Evolutionary conservation across 2,113 vertebrate species (phyloP), one percentile per base, ranked within the genome.

Genomic region (Perca fluviatilis): DNA sequence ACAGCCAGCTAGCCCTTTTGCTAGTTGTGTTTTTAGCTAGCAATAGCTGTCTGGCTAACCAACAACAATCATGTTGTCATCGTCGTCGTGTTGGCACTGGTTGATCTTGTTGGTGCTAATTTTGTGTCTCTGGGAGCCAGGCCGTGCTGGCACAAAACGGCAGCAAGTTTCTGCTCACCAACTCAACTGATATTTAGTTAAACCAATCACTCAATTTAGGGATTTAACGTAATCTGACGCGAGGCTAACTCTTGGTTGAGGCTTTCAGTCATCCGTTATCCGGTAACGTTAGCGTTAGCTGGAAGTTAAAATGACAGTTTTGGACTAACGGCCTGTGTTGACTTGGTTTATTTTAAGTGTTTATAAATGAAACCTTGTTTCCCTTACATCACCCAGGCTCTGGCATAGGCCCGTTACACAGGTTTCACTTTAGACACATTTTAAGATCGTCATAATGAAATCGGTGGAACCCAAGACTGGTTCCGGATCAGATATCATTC

Each of bases 31-130:
- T 69, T 81, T 54, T 75, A 74, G 83, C 79, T 87, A 78, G 80
- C 75, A 12, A 0, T 78, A 82, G 84, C 78, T 36, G 11, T 9
- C 27, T 25, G 63, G 86, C 83, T 81, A 85, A 81, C 66, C 43
- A 79, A 77, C 67, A 90, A 81, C 85, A 78, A 57, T 75, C 79
- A 18, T 87, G 80, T 86, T 89, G 83, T 82, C 70, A 62, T 49
- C 89, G 91, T 43, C 40, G 40, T 86, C 90, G 90, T 74, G 91
- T 90, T 91, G 90, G 86, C 83, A 88, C 78, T 76, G 79, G 50
- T 82, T 79, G 77, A 68, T 43, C 80, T 78, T 86, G 65, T 86
- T 80, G 71, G 46, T 83, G 90, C 86, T 89, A 78, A 79, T 83
- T 68, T 46, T 54, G 72, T 74, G 33, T 66, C 46, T 67, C n/a